Evolutionary conservation across 2,888 invertebrate genomes (phyloP), one percentile per base, ranked within the genome.

Genomic region (Aphodius granarius): DNA sequence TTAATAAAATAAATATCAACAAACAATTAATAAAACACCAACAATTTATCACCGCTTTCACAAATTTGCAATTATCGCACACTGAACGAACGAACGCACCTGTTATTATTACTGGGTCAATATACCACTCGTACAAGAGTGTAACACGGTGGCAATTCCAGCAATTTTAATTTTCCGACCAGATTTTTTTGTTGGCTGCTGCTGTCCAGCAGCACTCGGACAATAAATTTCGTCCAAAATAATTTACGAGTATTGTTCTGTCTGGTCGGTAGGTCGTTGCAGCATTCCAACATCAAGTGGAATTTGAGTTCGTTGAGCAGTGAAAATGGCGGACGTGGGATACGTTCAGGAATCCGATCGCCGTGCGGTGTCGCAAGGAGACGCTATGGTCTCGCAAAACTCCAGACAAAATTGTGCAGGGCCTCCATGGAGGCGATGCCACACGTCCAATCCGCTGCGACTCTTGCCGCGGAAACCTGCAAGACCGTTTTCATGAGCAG

Each of bases 371-470:
- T 85, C 21, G 86, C 86, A 3, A 81, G 86, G 73, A 81, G 85
- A 75, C 81, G 84, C 64, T 86, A 86, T 79, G 87, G 90, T 76
- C 86, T 93, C 82, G 91, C 91, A 86, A 88, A 90, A 82, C 89
- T 89, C 77, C 93, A 93, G 85, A 90, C 90, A 73, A 90, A 92
- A 81, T 89, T 91, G 79, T 93, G 93, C 85, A 89, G 91, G 75
- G 89, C 90, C n/a, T 90, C 91, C 80, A 90, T 91, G 77, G 91
- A 91, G 78, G 90, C 91, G 80, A 94, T 96, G 94, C 91, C 92
- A 72, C 92, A 93, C 83, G 91, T 95, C 77, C 92, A 92, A n/a
- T 89, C 91, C 72, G 95, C 95, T 0, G 93, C 95, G 3, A 88
- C 89, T 63, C 88, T 92, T 76, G 91, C 94, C 4, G 89, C 92